Evolutionary conservation across 2,113 vertebrate genomes (phyloP).

Genomic region (Odontophorus gujanensis): DNA sequence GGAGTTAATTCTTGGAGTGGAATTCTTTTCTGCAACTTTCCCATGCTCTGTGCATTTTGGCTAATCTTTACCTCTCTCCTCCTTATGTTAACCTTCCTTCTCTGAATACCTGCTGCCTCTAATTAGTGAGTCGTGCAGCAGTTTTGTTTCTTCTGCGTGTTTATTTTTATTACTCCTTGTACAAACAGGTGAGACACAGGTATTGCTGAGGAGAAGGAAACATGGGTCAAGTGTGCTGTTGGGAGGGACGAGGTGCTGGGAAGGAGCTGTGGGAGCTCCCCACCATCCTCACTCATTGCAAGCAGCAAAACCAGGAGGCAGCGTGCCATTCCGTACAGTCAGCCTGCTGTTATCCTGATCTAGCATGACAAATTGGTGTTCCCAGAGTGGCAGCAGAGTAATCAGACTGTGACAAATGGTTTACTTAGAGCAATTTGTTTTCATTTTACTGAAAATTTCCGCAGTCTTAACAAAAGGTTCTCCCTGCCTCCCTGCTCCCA

Average conservation of each 20-base stretch:
- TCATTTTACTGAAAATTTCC: constrained; percentile 83
- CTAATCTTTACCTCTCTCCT: not conserved
- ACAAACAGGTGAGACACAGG: not conserved
- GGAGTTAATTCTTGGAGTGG: not conserved
- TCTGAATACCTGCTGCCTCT: not conserved
- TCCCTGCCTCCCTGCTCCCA: not conserved
- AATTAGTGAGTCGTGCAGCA: not conserved
- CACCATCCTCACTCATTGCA: not conserved
- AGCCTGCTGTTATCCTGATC: constrained; percentile 80
- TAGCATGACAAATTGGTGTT: constrained; percentile 85
- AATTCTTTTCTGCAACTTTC: not conserved
- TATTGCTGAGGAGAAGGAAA: not conserved
- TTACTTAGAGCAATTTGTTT: constrained; percentile 87
- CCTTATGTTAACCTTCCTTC: not conserved
- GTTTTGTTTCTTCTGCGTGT: not conserved
- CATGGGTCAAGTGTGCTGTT: fast-evolving
- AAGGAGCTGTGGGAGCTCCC: not conserved
- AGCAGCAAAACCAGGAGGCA: constrained; percentile 62
- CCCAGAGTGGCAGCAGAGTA: constrained; percentile 82
- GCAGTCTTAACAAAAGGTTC: constrained; percentile 71
- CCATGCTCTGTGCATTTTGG: not conserved
- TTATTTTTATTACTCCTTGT: not conserved
- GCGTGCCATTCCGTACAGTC: constrained; percentile 71
- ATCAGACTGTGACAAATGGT: constrained; percentile 88
- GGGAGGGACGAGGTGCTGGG: not conserved